phyloP scores from a whole-genome alignment of 2,888 invertebrate species.

The Pheosia gnoma region DNA sequence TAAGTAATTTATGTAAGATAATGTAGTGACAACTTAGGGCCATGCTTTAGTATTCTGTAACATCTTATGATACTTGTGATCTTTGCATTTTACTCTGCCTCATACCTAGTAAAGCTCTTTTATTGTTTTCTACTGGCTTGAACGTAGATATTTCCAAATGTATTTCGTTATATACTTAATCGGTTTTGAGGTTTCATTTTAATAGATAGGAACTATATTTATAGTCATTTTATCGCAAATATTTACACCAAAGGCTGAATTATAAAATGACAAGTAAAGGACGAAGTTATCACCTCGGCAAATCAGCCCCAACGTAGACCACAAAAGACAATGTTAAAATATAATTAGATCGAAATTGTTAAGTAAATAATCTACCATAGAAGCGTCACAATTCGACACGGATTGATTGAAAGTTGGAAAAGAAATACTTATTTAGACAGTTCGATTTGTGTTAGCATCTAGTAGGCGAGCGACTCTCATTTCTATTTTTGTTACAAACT shows the following conservation, averaged over 20 bases:
- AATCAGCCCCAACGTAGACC: neutral
- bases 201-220: neutral
- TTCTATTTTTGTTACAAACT: slow-evolving; percentile 24
- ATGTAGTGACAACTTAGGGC: slow-evolving; percentile 40
- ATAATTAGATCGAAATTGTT: too few species aligned
- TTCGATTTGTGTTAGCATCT: neutral
- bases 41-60: slow-evolving; percentile 63
- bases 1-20: slow-evolving; percentile 16
- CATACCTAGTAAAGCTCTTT: slow-evolving; percentile 12
- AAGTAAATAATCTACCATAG: neutral
- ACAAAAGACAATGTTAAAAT: neutral
- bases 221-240: neutral
- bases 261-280: slow-evolving; percentile 4
- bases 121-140: slow-evolving; percentile 30
- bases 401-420: neutral
- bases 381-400: neutral
- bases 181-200: neutral
- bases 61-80: slow-evolving; percentile 59
- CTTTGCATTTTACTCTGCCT: slow-evolving; percentile 38
- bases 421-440: too few species aligned
- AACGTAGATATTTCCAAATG: neutral
- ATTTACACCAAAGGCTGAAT: neutral
- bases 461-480: slow-evolving; percentile 23
- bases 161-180: neutral
- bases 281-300: neutral